Conservation (phyloP, 2,113 vertebrate genomes). For the Pomatostomus ruficeps region DNA sequence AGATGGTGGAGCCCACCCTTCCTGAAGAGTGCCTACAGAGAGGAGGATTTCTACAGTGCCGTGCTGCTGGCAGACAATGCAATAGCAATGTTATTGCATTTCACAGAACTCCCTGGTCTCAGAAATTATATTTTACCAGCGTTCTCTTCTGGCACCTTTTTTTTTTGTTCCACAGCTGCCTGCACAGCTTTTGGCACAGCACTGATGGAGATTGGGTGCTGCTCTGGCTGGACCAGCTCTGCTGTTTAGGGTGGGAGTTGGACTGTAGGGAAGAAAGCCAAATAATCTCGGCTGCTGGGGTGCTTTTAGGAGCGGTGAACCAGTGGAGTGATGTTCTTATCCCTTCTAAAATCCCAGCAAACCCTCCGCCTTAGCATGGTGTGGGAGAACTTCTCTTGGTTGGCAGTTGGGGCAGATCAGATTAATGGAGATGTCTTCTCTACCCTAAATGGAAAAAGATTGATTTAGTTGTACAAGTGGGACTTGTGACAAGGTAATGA, state of each 20-base stretch:
- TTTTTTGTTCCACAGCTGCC: background rate
- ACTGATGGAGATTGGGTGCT: background rate
- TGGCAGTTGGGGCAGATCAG: background rate
- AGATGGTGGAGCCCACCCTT: constrained; percentile 51
- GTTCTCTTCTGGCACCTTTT: background rate
- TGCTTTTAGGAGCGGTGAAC: background rate
- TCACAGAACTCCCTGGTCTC: background rate
- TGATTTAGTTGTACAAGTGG: background rate
- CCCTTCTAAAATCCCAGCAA: background rate
- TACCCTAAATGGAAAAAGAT: background rate
- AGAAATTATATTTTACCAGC: background rate
- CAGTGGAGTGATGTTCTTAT: background rate
- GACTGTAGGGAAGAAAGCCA: background rate
- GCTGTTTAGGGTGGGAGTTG: background rate
- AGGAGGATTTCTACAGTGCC: background rate
- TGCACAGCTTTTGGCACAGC: background rate
- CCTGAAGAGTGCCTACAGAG: background rate
- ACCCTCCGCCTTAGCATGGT: background rate
- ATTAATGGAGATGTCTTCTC: background rate
- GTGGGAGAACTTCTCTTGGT: background rate
- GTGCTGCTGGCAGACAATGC: background rate
- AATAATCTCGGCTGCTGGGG: background rate
- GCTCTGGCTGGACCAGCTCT: background rate
- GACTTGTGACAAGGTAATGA: background rate
- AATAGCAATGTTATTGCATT: background rate